Base-by-base conservation (phyloP, 2,113 vertebrate species). In the Aepyceros melampus region DNA sequence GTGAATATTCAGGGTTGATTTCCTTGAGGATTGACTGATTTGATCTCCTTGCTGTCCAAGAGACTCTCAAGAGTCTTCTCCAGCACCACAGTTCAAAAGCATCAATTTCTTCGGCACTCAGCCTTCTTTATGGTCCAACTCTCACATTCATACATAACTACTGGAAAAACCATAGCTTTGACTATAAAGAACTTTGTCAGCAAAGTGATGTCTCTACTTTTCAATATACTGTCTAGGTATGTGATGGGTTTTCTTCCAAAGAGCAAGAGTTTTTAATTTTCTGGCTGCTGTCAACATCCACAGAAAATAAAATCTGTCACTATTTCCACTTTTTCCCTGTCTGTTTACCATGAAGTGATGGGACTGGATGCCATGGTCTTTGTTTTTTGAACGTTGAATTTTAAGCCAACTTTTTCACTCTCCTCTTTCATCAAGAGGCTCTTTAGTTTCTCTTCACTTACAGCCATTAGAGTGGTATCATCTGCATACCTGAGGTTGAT, bases 81-180 rank as follows among this genome's bases (percentile, higher is more conserved):
- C 21, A 74, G 19, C 71, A 40, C 71, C 36, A 43, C 36, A 43
- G 11, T 43, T 74, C 12, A 43, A 74, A 74, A 74, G 71, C 71
- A 13, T 43, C 36, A 74, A 25, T 74, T 74, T 74, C 71, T 74
- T 74, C 0, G 0, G 71, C 0, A 0, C 71, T 43, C 36, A 74
- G 71, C 71, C 12, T 74, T 36, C 64, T 67, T 74, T 43, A 25
- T 74, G 71, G 71, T 74, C 71, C 36, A 74, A 14, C 36, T 74
- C 36, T 74, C 21, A 40, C n/a, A 43, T 43, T 23, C 36, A 74
- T 74, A 74, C 71, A 7, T 74, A 21, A 43, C 71, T 27, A 25
- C 21, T 74, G 36, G 36, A 74, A 74, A 74, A 74, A 74, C 11
- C 36, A 43, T 43, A 7, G 36, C 71, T 43, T 74, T 27, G 36